These are phyloP conservation scores for Anolis carolinensis DNA, from an alignment of 2,113 vertebrate genomes.

Conservation along the genomic window DNA sequence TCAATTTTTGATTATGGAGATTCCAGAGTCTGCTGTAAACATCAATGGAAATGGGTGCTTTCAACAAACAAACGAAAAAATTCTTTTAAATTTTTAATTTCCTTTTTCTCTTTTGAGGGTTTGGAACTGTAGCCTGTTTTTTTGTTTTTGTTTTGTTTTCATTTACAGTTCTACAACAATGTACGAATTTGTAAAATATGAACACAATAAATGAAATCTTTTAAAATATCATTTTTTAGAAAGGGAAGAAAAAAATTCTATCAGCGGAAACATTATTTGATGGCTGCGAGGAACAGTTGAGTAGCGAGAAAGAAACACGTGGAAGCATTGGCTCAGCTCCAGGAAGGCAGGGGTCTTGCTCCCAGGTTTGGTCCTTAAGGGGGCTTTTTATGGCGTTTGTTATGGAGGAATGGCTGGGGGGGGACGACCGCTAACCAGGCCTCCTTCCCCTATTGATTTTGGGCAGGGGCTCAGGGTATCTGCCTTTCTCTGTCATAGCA, in stretches of 20 bases:
- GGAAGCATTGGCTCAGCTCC: constrained; percentile 69
- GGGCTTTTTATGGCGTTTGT: constrained; percentile 51
- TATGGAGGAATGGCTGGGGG: constrained; percentile 54
- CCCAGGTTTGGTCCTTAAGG: constrained; percentile 41
- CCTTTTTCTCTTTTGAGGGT: background rate
- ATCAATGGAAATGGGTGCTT: constrained; percentile 15
- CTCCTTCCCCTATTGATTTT: too few species aligned
- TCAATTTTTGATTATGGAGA: constrained; percentile 37
- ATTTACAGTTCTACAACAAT: background rate
- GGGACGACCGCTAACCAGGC: background rate
- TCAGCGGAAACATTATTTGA: constrained; percentile 49
- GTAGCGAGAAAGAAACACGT: constrained; percentile 68
- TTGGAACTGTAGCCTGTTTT: background rate
- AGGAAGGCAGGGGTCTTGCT: constrained; percentile 65
- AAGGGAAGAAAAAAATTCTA: too few species aligned
- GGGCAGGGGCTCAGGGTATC: too few species aligned
- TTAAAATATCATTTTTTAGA: constrained; percentile 57
- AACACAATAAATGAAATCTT: rapidly evolving
- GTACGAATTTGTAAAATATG: background rate
- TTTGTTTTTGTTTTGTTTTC: too few species aligned
- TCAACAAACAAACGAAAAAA: constrained; percentile 23
- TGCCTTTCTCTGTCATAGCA: background rate
- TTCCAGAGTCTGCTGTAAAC: background rate
- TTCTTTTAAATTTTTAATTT: background rate
- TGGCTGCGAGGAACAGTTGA: constrained; percentile 57